Evolutionary conservation across 2,888 invertebrate genomes (phyloP), one percentile per base, ranked within the genome.

Genomic region (Drosophila aldrichi): DNA sequence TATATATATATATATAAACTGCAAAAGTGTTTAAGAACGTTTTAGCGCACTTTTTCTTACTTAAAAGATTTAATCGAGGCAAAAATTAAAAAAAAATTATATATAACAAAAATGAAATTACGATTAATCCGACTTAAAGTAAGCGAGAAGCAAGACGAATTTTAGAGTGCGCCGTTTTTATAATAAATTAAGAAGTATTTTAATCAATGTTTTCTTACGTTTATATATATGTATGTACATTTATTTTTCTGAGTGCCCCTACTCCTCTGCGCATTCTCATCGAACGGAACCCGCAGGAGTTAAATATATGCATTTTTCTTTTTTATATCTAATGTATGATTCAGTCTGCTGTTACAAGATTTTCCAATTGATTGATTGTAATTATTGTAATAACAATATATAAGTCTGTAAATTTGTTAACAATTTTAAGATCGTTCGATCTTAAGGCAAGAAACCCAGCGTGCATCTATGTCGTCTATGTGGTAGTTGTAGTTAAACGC

Each of bases 381-480:
- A 83, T 76, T 83, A 84, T 72, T 71, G 65, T 75, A 82, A 82
- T 77, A 78, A 73, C 72, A 76, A 81, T 66, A 79, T 49, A 49
- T 79, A 89, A 89, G 90, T 88, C 90, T 88, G 90, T 88, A 89
- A 74, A 88, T 88, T 89, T 89, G 90, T 88, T 85, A 89, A 89
- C 81, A 82, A 71, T 82, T 82, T 80, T 88, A 77, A 82, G 67
- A 67, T 80, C 77, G 61, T 79, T 71, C 63, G 82, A 44, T 73
- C 66, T 65, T 67, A 73, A 66, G 69, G 54, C 25, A 63, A 20
- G 9, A 51, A 63, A 48, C 60, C 71, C 70, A 79, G 70, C 80
- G 81, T 81, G 69, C 81, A 55, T 81, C 66, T 70, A 74, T 77
- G 81, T 81, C 81, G 78, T 84, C 85, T 81, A 72, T 65, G 70